Evolutionary conservation across 2,888 invertebrate species (phyloP), one percentile per base, ranked within the genome.

Genomic region (Hymenopus coronatus): DNA sequence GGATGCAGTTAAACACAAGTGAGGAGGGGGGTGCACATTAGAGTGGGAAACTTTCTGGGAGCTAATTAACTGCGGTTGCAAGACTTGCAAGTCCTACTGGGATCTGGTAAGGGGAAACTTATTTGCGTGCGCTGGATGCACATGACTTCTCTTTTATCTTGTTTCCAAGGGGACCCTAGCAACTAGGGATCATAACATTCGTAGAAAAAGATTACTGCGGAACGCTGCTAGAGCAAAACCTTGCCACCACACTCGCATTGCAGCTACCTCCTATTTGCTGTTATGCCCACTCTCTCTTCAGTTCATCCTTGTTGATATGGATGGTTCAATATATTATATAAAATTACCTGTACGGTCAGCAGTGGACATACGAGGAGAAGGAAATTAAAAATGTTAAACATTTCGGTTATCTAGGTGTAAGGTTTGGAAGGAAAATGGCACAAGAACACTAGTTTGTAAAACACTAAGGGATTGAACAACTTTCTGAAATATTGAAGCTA

Each of bases 31-130:
- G n/a, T 12, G 84, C 25, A 27, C 86, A 87, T 87, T 87, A 87
- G 33, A 82, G 30, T 82, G 54, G 54, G 33, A 87, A 87, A 87
- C 87, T 87, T 87, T 30, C 87, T 82, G 81, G 25, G 82, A 87
- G 87, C 87, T 87, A 87, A 87, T 87, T 87, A 87, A 87, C 87
- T 82, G 87, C 70, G 87, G 87, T 25, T 87, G 85, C 46, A 84
- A 46, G 84, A 30, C 84, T 14, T 84, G 15, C 84, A 84, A 33
- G 33, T 33, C 30, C 20, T 28, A 20, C 70, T 12, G 30, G 87
- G 20, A 70, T 15, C 54, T 70, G 54, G 54, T 70, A 70, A 70
- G 20, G 54, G 54, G 54, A 70, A 70, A 70, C 54, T 70, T 70
- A 70, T 70, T 70, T 70, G 54, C 54, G 54, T 54, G 54, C 54